Base-by-base conservation (phyloP, 2,888 invertebrate species). In the Zele albiditarsus region DNA sequence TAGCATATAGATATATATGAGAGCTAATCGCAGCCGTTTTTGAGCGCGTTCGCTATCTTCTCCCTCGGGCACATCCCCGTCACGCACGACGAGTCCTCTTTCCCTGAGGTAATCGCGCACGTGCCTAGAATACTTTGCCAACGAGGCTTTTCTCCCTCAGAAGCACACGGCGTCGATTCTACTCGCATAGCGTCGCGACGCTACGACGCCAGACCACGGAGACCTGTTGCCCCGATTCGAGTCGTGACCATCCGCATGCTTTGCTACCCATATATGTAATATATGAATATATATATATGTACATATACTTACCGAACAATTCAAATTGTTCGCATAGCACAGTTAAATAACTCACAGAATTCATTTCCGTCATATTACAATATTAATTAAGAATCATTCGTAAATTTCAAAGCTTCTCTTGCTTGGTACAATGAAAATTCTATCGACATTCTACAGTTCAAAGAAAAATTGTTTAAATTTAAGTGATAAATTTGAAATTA, bases 191-290 rank as follows among this genome's bases (percentile, higher is more conserved):
- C 77, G 75, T 78, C 77, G 80, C 75, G 78, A 77, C 78, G 78
- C 74, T 69, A 70, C 77, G 63, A 77, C 79, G 78, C 81, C 78
- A 78, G 73, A 77, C 79, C 74, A 76, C 76, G 78, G 80, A 80
- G 74, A 84, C 84, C 84, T 84, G 84, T 84, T 84, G 84, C 84
- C 84, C 63, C 71, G 77, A 62, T 75, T 75, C 67, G 46, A 42
- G 58, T 62, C 33, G 31, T 33, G 46, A 57, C 49, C 57, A 42
- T 38, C 25, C 57, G 42, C 71, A 33, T 46, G 38, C 27, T 58
- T 58, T 28, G 2, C 57, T 16, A 53, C 25, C 33, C 38, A 6
- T 27, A 12, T 12, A 38, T 38, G 2, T 38, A 2, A 12, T 12
- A 8, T 38, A 38, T 38, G 10, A 10, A 5, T 38, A 57, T 49